These are phyloP conservation scores for Alfaro cultratus DNA, from an alignment of 2,797 vertebrate species.

Conservation along the genomic window DNA sequence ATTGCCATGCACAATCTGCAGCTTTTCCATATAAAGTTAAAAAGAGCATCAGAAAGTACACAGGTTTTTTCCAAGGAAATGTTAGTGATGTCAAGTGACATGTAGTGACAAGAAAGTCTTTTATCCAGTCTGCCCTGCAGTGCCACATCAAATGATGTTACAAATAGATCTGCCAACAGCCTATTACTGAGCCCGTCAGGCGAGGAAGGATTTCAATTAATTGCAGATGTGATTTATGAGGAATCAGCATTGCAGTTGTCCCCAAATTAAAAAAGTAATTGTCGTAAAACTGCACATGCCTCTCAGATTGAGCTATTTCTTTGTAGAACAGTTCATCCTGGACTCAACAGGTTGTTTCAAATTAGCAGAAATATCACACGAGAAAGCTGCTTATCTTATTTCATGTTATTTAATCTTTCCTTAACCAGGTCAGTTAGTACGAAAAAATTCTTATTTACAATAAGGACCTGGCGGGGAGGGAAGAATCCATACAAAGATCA, in stretches of 20 bases:
- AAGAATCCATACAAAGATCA: no score
- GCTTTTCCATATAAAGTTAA: not conserved
- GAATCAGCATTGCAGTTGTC: conserved; percentile 48
- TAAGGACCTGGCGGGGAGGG: no score
- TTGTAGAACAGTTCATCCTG: not conserved
- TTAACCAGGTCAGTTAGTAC: no score
- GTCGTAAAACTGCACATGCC: not conserved
- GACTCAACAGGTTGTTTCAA: not conserved
- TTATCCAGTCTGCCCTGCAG: conserved; percentile 42
- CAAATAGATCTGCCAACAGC: conserved; percentile 62
- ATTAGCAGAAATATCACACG: not conserved
- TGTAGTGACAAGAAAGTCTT: conserved; percentile 42
- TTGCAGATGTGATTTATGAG: conserved; percentile 61
- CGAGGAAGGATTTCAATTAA: conserved; percentile 56
- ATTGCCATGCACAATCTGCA: not conserved
- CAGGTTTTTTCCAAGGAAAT: conserved; percentile 10
- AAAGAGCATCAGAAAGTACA: not conserved
- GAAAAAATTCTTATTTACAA: no score
- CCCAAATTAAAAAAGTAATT: conserved; percentile 23
- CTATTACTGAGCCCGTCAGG: conserved; percentile 57
- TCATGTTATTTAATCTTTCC: no score
- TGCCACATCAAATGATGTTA: conserved; percentile 40
- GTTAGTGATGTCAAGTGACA: conserved; percentile 18
- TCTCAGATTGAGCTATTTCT: not conserved
- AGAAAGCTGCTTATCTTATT: no score